Base-by-base conservation (phyloP, 1,140 invertebrate genomes). In the Scylla paramamosain region DNA sequence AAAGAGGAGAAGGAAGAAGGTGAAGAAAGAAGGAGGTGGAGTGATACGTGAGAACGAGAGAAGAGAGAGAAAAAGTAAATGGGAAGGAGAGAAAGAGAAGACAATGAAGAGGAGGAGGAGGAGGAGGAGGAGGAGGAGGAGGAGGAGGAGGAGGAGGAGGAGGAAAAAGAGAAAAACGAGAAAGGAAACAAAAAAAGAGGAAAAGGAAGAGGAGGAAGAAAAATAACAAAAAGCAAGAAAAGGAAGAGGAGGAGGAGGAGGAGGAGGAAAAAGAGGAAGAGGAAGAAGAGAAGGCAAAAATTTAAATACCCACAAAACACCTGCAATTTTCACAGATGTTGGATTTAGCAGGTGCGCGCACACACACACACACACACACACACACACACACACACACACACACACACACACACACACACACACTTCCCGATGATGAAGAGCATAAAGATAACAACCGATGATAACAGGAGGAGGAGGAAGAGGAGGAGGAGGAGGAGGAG, bases 91-190 rank as follows among this genome's bases (percentile, higher is more conserved):
- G 20, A 20, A 77, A 77, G 67, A n/a, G 67, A n/a, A 7, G 20
- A 77, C 20, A n/a, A 77, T 7, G 67, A 77, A n/a, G 67, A 77
- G 25, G 67, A 77, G 67, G 67, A 77, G 25, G 67, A 77, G 59
- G 59, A 67, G 67, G 67, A 77, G 67, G 67, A 77, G 67, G 67
- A 77, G 67, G 67, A 77, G 67, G 67, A 77, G 67, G 67, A 77
- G 67, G 67, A 77, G 67, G 67, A 88, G 86, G 45, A 88, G 45
- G 25, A 88, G 16, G 86, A 88, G 86, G 86, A 88, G 45, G 14
- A 46, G 31, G 83, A 31, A 25, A 84, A 8, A 25, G 25, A 52
- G 82, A 31, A 8, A 84, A 87, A 14, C 6, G 29, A 87, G 84
- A 31, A 87, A 87, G n/a, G 84, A 45, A 45, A 32, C 4, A 25